These are phyloP conservation scores for Oncorhynchus tshawytscha DNA, from an alignment of 2,113 vertebrate genomes.

Conservation along the genomic window DNA sequence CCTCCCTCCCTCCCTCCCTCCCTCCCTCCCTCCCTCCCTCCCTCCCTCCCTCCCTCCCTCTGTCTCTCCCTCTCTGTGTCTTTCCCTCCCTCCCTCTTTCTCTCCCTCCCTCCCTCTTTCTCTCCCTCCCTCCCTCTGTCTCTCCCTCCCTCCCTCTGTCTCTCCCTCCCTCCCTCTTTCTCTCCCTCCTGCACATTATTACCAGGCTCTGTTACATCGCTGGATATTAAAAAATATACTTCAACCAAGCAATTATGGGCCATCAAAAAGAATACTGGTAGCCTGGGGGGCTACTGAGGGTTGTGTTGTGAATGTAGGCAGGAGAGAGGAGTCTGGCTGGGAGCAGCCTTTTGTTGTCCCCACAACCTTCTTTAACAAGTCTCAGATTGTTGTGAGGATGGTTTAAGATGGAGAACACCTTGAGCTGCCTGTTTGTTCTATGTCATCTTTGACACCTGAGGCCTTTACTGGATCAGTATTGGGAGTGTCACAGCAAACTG, in stretches of 20 bases:
- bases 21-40: neutral
- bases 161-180: constrained; percentile 35
- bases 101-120: neutral
- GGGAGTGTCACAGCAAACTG: neutral
- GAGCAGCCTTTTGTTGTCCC: neutral
- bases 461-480: neutral
- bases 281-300: no score
- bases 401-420: neutral
- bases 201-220: constrained; percentile 69
- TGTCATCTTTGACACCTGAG: neutral
- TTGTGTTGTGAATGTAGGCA: no score
- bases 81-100: neutral
- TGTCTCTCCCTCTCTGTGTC: neutral
- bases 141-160: constrained; percentile 2
- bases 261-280: constrained; percentile 66
- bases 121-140: constrained; percentile 12
- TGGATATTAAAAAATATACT: constrained; percentile 81
- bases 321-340: neutral
- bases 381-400: neutral
- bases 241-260: constrained; percentile 75
- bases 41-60: constrained; percentile 14
- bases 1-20: neutral
- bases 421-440: neutral
- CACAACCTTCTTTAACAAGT: neutral
- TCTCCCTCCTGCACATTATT: constrained; percentile 63